Evolutionary conservation across 1,140 invertebrate genomes (phyloP).

Genomic region (Gonioctena quinquepunctata): DNA sequence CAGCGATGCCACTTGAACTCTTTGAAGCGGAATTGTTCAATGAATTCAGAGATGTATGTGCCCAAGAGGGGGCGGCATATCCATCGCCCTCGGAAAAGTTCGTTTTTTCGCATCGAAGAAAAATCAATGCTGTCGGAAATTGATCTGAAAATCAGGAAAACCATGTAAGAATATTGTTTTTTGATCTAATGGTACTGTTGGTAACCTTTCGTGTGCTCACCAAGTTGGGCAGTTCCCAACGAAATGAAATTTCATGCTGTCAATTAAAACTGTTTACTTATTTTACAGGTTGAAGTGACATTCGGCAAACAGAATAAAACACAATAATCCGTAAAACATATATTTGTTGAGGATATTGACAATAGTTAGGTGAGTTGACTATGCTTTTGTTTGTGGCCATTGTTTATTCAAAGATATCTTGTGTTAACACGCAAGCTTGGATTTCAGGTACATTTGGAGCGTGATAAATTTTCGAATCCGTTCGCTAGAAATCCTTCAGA

Average conservation of each 20-base stretch:
- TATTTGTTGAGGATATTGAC: constrained; percentile 50
- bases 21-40: too few species aligned
- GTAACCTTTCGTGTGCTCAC: neutral
- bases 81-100: too few species aligned
- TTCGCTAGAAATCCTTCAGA: neutral
- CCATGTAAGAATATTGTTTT: too few species aligned
- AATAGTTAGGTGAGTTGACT: constrained; percentile 37
- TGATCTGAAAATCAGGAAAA: too few species aligned
- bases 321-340: constrained; percentile 51
- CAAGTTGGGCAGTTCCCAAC: neutral
- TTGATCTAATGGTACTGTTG: too few species aligned
- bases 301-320: constrained; percentile 49
- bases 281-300: constrained; percentile 49
- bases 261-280: constrained; percentile 45
- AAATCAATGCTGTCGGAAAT: too few species aligned
- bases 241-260: constrained; percentile 9
- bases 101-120: too few species aligned
- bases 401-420: constrained; percentile 16
- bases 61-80: too few species aligned
- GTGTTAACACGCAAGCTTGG: neutral
- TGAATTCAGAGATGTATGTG: too few species aligned
- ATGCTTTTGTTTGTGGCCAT: constrained; percentile 18
- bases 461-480: neutral
- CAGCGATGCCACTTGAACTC: too few species aligned
- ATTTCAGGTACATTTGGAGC: constrained; percentile 6